phyloP scores from a whole-genome alignment of 2,113 vertebrate species.

The Hoplias malabaricus region DNA sequence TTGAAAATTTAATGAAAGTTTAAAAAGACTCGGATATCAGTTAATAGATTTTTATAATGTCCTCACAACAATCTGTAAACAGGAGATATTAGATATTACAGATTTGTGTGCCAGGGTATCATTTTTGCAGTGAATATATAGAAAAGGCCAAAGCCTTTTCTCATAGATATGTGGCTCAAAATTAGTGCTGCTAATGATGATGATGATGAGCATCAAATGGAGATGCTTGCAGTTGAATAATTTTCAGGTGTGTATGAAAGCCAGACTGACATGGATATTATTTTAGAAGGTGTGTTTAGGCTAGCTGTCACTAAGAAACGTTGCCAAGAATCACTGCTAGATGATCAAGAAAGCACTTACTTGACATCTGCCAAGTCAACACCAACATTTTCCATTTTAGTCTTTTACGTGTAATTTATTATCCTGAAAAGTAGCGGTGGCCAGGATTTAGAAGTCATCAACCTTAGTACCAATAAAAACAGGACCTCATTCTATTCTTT shows the following conservation, averaged over 20 bases:
- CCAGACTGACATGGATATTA: not conserved
- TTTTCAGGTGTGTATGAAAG: not conserved
- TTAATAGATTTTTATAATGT: too few relatives aligned
- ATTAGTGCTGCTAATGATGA: too few relatives aligned
- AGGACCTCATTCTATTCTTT: not conserved
- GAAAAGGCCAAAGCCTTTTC: too few relatives aligned
- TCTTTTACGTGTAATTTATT: not conserved
- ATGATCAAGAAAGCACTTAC: not conserved
- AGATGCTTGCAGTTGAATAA: not conserved
- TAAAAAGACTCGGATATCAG: too few relatives aligned
- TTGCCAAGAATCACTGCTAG: not conserved
- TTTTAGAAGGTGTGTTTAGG: not conserved
- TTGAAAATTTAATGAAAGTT: too few relatives aligned
- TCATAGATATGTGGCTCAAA: too few relatives aligned
- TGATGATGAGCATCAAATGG: not conserved
- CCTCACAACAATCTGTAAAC: too few relatives aligned
- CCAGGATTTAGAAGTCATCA: not conserved
- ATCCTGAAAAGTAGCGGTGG: not conserved
- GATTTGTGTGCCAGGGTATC: too few relatives aligned
- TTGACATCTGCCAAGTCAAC: not conserved
- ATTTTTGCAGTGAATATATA: too few relatives aligned
- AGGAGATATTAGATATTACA: too few relatives aligned
- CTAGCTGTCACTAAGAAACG: not conserved
- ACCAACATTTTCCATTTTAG: not conserved
- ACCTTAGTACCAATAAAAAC: not conserved